Evolutionary conservation across 2,113 vertebrate genomes (phyloP), one percentile per base, ranked within the genome.

Genomic region (Hipposideros armiger): DNA sequence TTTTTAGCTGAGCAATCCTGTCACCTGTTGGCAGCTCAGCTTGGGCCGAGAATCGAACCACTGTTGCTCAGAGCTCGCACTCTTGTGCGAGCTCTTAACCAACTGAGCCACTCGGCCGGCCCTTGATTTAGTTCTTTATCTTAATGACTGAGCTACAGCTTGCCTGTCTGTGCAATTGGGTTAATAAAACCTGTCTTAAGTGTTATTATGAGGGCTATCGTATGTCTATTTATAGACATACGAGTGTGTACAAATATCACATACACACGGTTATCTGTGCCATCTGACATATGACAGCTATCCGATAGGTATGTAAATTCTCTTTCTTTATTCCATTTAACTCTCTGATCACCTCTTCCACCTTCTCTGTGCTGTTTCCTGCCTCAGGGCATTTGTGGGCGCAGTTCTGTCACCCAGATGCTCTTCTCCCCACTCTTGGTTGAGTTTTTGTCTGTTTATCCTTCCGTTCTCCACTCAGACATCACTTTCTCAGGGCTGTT

Each of bases 231-330:
- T 82, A 73, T 64, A 47, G n/a, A 28, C 10, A 8, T 15, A 5
- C 15, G 36, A 36, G 36, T 36, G 36, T 36, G 1, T n/a, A 24
- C 22, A 28, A 19, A 36, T 50, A 0, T 19, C 30, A 9, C 26
- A 11, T 15, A 17, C 8, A 3, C n/a, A 1, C 1, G 13, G 1
- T 50, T 36, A 17, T 24, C 5, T n/a, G 20, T 40, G 66, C 83
- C 76, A 0, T 40, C 14, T 56, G 47, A 28, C 30, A 1, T 32
- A 36, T 56, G 60, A 8, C 28, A 11, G 11, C 60, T 42, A 0
- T 54, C 50, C 11, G 0, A 17, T n/a, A 40, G 40, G 7, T 86
- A 58, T 84, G 52, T 62, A 47, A 2, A 1, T 42, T 24, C 45
- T 47, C 10, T 11, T 50, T 50, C 11, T n/a, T 30, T 52, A 7